Evolutionary conservation across 2,113 vertebrate species (phyloP).

Genomic region (Taxidea taxus): DNA sequence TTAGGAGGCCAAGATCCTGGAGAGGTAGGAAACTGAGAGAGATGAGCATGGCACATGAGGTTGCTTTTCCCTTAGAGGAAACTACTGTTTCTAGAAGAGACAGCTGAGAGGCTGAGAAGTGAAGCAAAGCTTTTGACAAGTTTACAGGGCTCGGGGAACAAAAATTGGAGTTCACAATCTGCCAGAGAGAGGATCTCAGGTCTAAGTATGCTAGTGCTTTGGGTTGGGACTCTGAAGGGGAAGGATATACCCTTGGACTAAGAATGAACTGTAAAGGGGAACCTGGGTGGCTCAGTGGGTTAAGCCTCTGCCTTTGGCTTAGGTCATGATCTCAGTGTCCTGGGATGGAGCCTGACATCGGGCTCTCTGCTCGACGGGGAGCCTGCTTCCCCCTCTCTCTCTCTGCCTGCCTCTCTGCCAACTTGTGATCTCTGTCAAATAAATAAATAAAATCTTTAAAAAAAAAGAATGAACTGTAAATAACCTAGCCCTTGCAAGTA

Average conservation of each 20-base stretch:
- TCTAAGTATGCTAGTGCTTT: background rate
- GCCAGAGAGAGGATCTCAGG: background rate
- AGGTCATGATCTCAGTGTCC: no score
- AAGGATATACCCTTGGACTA: background rate
- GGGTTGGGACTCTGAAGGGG: background rate
- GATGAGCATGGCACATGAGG: background rate
- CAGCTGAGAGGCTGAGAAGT: background rate
- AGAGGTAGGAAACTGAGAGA: background rate
- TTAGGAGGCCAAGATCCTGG: background rate
- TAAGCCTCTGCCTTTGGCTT: no score
- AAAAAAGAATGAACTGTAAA: background rate
- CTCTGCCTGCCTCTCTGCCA: no score
- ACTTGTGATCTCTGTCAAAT: no score
- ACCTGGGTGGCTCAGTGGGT: no score
- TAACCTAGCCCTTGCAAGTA: background rate
- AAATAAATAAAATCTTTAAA: no score
- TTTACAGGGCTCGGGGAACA: background rate
- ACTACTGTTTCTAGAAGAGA: slow-evolving; percentile 3
- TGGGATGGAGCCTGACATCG: no score
- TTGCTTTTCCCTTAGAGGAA: background rate
- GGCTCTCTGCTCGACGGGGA: no score
- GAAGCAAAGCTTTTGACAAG: background rate
- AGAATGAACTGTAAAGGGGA: background rate
- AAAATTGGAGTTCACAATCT: background rate
- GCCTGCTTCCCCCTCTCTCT: no score